Conservation (phyloP, 2,113 vertebrate species). For the Ondatra zibethicus region DNA sequence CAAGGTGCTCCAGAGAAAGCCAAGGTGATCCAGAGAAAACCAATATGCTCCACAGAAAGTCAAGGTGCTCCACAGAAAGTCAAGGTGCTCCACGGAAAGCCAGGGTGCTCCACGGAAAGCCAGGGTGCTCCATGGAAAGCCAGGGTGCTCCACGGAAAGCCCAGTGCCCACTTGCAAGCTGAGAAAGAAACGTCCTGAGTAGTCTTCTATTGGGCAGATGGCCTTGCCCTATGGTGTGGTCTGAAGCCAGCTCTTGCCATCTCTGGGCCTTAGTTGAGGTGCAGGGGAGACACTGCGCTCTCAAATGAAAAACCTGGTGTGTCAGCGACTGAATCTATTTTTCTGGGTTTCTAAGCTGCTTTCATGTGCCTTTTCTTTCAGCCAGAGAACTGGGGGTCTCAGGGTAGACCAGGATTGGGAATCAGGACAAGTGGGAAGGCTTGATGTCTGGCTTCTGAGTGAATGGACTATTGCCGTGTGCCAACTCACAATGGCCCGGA, state of each 20-base stretch:
- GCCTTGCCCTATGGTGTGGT: not conserved
- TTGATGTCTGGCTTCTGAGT: slow-evolving; percentile 70
- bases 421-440: slow-evolving; percentile 58
- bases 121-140: not conserved
- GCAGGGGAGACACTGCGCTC: not conserved
- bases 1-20: not conserved
- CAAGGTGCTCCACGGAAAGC: fast-evolving
- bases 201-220: not conserved
- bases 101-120: not conserved
- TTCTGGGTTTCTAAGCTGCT: slow-evolving; percentile 37
- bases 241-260: not conserved
- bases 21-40: not conserved
- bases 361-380: slow-evolving; percentile 57
- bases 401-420: slow-evolving; percentile 25
- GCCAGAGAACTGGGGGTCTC: slow-evolving; percentile 33
- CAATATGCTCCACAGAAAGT: not conserved
- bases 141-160: fast-evolving
- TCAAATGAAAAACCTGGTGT: not conserved
- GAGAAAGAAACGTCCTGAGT: not conserved
- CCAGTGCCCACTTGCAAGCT: not conserved
- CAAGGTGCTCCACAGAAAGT: not conserved
- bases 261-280: not conserved
- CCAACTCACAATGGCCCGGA: slow-evolving; percentile 67
- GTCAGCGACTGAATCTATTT: not conserved
- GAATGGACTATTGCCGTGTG: slow-evolving; percentile 52